Percentiles rank a stretch among this genome's conserved stretches.
phyloP scores from a whole-genome alignment of 2,113 vertebrate genomes.

The Macquaria ambigua region DNA sequence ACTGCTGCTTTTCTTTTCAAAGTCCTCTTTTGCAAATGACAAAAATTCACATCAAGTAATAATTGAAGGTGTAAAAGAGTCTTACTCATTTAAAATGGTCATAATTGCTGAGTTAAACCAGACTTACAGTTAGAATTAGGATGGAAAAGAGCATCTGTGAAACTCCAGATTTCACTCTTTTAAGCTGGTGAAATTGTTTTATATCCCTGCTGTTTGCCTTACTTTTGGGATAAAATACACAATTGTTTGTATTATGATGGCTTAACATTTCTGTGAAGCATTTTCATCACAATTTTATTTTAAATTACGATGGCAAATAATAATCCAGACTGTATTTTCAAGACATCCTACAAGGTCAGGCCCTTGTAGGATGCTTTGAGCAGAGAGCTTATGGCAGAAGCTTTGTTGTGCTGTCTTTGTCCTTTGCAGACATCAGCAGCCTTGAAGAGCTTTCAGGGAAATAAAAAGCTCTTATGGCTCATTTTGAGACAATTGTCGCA shows the following conservation, averaged over 20 bases:
- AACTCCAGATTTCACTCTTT: slow-evolving; percentile 3
- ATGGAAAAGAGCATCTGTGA: slow-evolving; percentile 21
- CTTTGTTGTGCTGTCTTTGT: slow-evolving; percentile 5
- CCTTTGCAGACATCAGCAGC: background rate
- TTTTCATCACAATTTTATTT: background rate
- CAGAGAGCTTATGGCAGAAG: slow-evolving; percentile 18
- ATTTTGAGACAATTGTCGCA: slow-evolving; percentile 9
- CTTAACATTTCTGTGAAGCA: background rate
- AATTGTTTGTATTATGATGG: background rate
- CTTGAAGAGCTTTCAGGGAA: background rate
- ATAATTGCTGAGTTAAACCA: slow-evolving; percentile 24
- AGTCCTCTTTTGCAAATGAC: slow-evolving; percentile 39
- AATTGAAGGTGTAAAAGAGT: slow-evolving; percentile 11
- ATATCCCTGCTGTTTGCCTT: background rate
- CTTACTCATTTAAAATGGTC: slow-evolving; percentile 26
- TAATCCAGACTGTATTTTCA: background rate
- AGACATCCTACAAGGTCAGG: background rate
- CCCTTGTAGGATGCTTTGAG: background rate
- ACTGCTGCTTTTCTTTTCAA: slow-evolving; percentile 22
- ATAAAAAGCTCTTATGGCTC: background rate
- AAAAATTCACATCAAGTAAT: slow-evolving; percentile 4
- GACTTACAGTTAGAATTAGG: background rate
- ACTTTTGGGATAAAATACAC: background rate
- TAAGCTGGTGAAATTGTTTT: background rate
- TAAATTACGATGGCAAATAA: background rate